Percentiles rank a stretch among this genome's conserved stretches.
phyloP scores from a whole-genome alignment of 2,113 vertebrate genomes.

The Cariama cristata region DNA sequence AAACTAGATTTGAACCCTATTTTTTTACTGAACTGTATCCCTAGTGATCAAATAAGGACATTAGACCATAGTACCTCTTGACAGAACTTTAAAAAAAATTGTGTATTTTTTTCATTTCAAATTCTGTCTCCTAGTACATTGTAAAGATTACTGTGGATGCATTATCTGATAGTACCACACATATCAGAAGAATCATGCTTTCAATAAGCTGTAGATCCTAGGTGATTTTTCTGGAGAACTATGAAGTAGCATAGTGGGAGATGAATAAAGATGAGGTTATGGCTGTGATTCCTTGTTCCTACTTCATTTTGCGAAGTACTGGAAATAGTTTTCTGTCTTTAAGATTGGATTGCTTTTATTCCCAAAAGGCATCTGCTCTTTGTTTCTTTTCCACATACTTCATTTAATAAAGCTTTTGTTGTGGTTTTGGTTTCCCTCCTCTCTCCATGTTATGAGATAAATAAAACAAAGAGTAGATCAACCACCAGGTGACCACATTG shows the following conservation, averaged over 20 bases:
- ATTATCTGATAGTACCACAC: not conserved
- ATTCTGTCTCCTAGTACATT: not conserved
- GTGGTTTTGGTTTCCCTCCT: not conserved
- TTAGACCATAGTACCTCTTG: not conserved
- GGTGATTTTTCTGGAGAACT: conserved; percentile 1
- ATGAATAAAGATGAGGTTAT: conserved; percentile 16
- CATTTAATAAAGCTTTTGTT: not conserved
- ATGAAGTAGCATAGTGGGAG: not conserved
- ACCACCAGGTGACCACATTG: not conserved
- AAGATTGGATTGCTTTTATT: conserved; percentile 11
- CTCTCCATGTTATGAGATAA: not conserved
- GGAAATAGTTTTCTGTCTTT: not conserved
- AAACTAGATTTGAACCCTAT: not conserved
- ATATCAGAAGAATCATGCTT: not conserved
- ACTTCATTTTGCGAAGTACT: not conserved
- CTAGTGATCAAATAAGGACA: not conserved
- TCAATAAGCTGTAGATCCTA: not conserved
- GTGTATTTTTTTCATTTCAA: not conserved
- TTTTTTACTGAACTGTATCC: not conserved
- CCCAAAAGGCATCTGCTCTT: not conserved
- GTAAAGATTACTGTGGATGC: not conserved
- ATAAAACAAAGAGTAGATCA: not conserved
- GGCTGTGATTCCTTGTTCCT: not conserved
- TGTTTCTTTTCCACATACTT: not conserved
- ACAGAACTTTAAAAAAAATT: not conserved